Conservation (phyloP, 2,113 vertebrate species). For the Dicentrarchus labrax region DNA sequence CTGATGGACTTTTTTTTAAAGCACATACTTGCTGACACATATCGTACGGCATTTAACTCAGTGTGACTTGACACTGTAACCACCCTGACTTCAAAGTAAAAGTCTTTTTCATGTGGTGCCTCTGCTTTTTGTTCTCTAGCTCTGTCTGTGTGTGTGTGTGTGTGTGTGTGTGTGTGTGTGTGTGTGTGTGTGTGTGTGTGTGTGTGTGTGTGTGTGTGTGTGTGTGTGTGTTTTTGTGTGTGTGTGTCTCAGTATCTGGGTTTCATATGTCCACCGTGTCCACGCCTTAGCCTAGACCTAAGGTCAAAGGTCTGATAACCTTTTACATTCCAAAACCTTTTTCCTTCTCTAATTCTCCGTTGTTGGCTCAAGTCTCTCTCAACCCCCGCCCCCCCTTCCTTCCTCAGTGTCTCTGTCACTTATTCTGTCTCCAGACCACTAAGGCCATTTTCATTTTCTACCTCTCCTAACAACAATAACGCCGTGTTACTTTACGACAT, state of each 20-base stretch:
- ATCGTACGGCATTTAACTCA: background rate
- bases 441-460: background rate
- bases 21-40: conserved; percentile 7
- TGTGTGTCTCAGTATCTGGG: conserved; percentile 32
- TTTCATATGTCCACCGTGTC: conserved; percentile 59
- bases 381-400: background rate
- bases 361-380: conserved; percentile 33
- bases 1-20: conserved; percentile 20
- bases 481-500: background rate
- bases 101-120: conserved; percentile 7
- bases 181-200: conserved; percentile 24
- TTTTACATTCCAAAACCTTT: conserved; percentile 75
- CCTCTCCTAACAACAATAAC: background rate
- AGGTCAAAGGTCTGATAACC: conserved; percentile 79
- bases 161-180: conserved; percentile 21
- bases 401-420: background rate
- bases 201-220: conserved; percentile 5
- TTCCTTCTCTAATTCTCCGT: conserved; percentile 8
- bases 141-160: conserved; percentile 1
- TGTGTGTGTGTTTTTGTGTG: conserved; percentile 30
- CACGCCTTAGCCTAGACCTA: conserved; percentile 50
- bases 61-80: conserved; percentile 8
- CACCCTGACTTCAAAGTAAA: conserved; percentile 47
- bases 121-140: conserved; percentile 18
- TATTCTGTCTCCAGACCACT: background rate